phyloP scores from a whole-genome alignment of 2,113 vertebrate genomes.

The Pipa parva region DNA sequence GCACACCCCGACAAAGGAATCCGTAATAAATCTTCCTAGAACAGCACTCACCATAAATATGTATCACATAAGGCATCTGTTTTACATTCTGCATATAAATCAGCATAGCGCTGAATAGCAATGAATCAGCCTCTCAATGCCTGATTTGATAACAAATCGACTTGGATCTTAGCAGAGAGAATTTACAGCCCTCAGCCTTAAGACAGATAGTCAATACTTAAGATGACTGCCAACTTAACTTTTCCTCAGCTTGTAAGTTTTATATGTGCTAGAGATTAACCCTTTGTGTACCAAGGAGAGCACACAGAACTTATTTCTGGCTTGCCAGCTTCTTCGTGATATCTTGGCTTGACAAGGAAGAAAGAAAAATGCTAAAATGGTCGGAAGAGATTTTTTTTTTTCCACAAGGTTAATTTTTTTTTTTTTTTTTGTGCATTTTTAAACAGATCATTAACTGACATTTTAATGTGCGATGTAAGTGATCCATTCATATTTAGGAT shows the following conservation, averaged over 20 bases:
- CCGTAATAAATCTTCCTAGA: slow-evolving; percentile 98
- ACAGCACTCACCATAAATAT: slow-evolving; percentile 99
- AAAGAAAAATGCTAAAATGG: neutral
- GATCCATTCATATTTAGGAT: neutral
- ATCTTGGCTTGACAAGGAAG: neutral
- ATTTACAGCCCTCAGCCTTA: slow-evolving; percentile 88
- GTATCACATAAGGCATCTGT: slow-evolving; percentile 99
- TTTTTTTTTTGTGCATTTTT: no score
- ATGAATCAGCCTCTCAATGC: slow-evolving; percentile 98
- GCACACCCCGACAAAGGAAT: slow-evolving; percentile 96
- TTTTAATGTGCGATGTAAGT: no score
- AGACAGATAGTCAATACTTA: slow-evolving; percentile 82
- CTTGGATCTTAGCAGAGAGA: slow-evolving; percentile 95
- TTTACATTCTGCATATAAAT: slow-evolving; percentile 99
- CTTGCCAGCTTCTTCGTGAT: neutral
- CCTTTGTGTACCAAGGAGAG: neutral
- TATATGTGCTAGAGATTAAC: slow-evolving; percentile 52
- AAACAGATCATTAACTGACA: no score
- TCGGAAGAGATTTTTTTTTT: no score
- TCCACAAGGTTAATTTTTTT: no score
- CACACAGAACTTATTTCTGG: neutral
- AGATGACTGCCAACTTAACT: slow-evolving; percentile 73
- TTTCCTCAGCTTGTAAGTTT: slow-evolving; percentile 68
- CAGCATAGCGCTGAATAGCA: slow-evolving; percentile 96
- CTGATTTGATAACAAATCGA: slow-evolving; percentile 99